Evolutionary conservation across 1,140 invertebrate genomes (phyloP).

Genomic region (Trichoplusia ni): DNA sequence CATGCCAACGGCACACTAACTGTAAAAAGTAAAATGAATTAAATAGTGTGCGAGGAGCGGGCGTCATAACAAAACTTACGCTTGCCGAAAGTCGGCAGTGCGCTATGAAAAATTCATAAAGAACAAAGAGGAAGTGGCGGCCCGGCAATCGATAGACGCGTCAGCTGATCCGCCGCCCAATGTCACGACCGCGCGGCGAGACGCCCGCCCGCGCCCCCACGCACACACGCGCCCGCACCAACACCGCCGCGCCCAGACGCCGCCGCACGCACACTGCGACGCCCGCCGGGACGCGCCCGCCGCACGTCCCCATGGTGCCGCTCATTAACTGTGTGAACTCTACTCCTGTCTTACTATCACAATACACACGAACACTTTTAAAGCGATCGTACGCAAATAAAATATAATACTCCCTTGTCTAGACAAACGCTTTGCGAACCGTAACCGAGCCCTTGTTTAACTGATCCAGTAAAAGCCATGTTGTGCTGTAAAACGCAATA

Average conservation of each 20-base stretch:
- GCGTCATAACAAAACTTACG: slow-evolving; percentile 41
- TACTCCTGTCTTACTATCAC: too few species aligned
- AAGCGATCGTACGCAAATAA: too few species aligned
- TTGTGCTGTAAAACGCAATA: too few species aligned
- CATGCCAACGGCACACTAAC: too few species aligned
- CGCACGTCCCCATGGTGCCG: background rate
- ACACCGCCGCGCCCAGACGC: slow-evolving; percentile 12
- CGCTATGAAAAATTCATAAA: slow-evolving; percentile 76
- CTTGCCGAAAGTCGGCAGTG: background rate
- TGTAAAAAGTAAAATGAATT: slow-evolving; percentile 4
- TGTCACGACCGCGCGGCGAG: slow-evolving; percentile 60
- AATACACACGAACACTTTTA: too few species aligned
- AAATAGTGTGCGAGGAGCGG: background rate
- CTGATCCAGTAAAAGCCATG: too few species aligned
- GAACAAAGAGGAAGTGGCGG: slow-evolving; percentile 67
- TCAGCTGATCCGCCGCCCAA: slow-evolving; percentile 75
- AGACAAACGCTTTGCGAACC: too few species aligned
- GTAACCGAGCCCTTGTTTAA: too few species aligned
- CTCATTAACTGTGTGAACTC: too few species aligned
- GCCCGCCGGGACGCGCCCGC: background rate
- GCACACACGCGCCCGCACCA: slow-evolving; percentile 43
- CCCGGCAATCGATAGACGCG: slow-evolving; percentile 65
- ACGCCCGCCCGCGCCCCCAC: slow-evolving; percentile 31
- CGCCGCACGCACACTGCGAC: slow-evolving; percentile 27
- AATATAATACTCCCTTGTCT: too few species aligned